Conservation (phyloP, 2,113 vertebrate genomes). For the Tychaedon coryphoeus region DNA sequence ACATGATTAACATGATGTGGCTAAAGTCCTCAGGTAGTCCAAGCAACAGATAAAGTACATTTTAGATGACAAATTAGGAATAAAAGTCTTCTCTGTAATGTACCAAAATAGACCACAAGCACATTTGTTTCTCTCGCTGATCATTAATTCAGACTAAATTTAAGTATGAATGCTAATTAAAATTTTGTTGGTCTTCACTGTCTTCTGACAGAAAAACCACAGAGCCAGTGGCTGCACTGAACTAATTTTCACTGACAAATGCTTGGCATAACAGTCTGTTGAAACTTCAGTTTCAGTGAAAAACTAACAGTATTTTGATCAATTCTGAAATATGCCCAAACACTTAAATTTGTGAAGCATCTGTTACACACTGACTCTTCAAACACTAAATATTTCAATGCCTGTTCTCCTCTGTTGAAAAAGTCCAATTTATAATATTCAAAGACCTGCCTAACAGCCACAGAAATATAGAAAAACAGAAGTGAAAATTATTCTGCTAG, state of each 20-base stretch:
- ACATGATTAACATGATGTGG: not conserved
- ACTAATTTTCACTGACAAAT: constrained; percentile 65
- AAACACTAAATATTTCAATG: constrained; percentile 31
- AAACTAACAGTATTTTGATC: constrained; percentile 54
- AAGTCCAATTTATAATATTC: not conserved
- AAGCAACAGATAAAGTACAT: not conserved
- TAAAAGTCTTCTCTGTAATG: not conserved
- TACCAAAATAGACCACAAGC: not conserved
- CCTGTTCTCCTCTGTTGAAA: not conserved
- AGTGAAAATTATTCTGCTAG: not conserved
- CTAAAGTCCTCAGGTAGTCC: not conserved
- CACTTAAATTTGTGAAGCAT: constrained; percentile 64
- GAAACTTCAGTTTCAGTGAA: constrained; percentile 61
- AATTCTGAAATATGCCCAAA: constrained; percentile 61
- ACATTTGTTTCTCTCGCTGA: constrained; percentile 36
- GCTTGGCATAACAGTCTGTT: constrained; percentile 46
- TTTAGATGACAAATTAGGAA: not conserved
- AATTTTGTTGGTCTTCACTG: constrained; percentile 44
- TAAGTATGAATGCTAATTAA: constrained; percentile 50
- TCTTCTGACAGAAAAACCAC: not conserved
- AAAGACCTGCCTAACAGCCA: not conserved
- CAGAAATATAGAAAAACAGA: not conserved
- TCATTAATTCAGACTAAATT: constrained; percentile 49
- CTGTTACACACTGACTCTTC: constrained; percentile 43
- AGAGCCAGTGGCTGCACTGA: constrained; percentile 22